Evolutionary conservation across 2,888 invertebrate genomes (phyloP), one percentile per base, ranked within the genome.

Genomic region (Meteorus colon): DNA sequence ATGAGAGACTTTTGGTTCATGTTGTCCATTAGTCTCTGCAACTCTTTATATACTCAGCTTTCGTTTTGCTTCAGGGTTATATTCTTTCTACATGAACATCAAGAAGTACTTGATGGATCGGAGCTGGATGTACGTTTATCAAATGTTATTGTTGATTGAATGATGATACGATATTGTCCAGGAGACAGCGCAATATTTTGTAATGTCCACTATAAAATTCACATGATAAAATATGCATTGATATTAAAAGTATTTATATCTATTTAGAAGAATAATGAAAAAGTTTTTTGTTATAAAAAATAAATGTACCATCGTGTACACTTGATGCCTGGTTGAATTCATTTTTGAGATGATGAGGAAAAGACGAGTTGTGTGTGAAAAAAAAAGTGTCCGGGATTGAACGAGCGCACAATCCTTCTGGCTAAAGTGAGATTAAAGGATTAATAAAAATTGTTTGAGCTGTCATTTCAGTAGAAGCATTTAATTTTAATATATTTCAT

Each of bases 1-100:
- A 19, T 8, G 5, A 24, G 19, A 4, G 5, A 19, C 27, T 27
- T 24, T 29, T 62, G 24, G 41, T 75, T 45, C 73, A 80, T 72
- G 78, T 41, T 41, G 76, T 75, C 73, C 78, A 78, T 81, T 80
- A 82, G 78, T 59, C 70, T 70, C 66, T 41, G 41, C 12, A 41
- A 41, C 41, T 41, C 41, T 41, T 2, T 12, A 41, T 41, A 41
- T 41, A 12, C 41, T 41, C 12, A 41, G 41, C 67, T 63, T 78
- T 78, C 74, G 78, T 74, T 77, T 77, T 74, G 55, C 48, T 75
- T 59, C 67, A 65, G 71, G 70, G 80, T 79, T 78, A 79, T 79
- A 77, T 75, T 55, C 48, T 51, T 45, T 73, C 59, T 55, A n/a
- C 14, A 19, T 19, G 19, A 55, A 8, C 55, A 19, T 10, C n/a